Conservation (phyloP, 2,113 vertebrate genomes). For the Chaetura pelagica region DNA sequence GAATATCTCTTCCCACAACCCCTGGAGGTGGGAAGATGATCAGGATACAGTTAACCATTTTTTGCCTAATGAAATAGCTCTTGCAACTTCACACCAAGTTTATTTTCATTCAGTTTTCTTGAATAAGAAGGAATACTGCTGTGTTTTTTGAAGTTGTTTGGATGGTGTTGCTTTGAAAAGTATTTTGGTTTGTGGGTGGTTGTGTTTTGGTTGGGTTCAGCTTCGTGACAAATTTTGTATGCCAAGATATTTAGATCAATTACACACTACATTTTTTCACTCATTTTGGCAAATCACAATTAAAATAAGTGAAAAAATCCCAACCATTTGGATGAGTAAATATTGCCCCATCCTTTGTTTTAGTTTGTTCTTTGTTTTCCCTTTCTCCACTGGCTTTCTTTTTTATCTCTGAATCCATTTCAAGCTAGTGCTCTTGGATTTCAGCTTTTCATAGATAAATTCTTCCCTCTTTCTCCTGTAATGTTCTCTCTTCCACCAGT, state of each 20-base stretch:
- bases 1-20: background rate
- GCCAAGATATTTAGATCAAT: background rate
- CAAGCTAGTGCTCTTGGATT: background rate
- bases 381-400: background rate
- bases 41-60: background rate
- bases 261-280: background rate
- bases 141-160: background rate
- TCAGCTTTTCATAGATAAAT: background rate
- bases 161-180: background rate
- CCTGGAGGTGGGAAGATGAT: background rate
- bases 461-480: background rate
- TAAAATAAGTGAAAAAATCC: background rate
- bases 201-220: background rate
- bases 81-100: background rate
- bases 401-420: conserved; percentile 33
- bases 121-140: background rate
- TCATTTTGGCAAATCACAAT: background rate
- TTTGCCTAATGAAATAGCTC: background rate
- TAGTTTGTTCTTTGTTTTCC: background rate
- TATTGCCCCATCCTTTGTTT: background rate
- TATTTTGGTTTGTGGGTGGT: background rate
- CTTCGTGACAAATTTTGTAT: background rate
- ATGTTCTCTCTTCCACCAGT: background rate
- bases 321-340: background rate
- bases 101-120: background rate